Conservation (phyloP, 2,888 invertebrate species). For the Papilio gigon region DNA sequence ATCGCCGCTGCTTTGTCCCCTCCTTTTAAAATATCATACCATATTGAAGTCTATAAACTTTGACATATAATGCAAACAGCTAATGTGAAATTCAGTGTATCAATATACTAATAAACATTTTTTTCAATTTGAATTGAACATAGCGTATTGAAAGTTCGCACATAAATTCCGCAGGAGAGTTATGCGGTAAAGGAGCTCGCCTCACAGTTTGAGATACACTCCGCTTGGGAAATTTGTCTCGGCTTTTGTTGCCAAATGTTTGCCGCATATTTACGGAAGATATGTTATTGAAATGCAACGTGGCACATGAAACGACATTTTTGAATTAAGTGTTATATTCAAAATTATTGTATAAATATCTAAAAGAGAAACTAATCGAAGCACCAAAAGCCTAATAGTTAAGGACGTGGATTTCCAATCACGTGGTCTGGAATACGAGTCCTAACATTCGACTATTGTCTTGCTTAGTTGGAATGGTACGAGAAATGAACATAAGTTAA, state of each 20-base stretch:
- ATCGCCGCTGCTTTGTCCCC: no score
- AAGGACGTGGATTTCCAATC: no score
- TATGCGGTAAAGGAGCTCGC: constrained; percentile 40
- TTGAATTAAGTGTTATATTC: neutral
- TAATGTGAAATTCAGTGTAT: neutral
- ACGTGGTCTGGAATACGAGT: no score
- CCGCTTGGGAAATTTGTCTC: constrained; percentile 47
- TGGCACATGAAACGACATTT: constrained; percentile 54
- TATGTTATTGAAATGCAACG: constrained; percentile 43
- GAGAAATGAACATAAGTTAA: no score
- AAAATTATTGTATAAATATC: no score
- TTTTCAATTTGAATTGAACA: constrained; percentile 11
- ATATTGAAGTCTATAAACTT: no score
- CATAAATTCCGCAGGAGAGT: constrained; percentile 18
- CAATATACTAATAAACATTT: neutral
- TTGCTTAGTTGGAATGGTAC: no score
- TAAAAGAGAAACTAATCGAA: no score
- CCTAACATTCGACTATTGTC: no score
- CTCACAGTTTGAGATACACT: constrained; percentile 45
- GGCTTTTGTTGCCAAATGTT: constrained; percentile 33
- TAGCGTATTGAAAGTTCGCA: constrained; percentile 8
- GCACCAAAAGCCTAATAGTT: no score
- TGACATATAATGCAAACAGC: neutral
- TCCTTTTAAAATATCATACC: no score
- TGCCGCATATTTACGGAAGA: constrained; percentile 25